Evolutionary conservation across 2,797 vertebrate genomes (phyloP).

Genomic region (Lerista edwardsae): DNA sequence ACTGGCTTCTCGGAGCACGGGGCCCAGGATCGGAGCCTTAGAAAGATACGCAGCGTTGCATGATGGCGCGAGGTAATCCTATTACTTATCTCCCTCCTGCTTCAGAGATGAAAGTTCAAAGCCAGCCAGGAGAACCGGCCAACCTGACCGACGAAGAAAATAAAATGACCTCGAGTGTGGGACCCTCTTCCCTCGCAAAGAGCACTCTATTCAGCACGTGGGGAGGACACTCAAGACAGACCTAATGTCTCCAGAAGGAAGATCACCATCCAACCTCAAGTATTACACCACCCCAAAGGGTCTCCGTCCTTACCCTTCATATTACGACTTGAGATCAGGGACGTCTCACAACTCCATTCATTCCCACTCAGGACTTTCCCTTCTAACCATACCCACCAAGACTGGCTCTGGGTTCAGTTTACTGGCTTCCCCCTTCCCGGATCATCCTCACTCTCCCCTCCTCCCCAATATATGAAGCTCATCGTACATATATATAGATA

Average conservation of each 20-base stretch:
- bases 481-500: conserved; percentile 73
- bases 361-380: neutral
- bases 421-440: conserved; percentile 68
- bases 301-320: conserved; percentile 3
- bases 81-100: neutral
- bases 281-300: neutral
- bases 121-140: neutral
- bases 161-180: neutral
- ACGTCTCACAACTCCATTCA: conserved; percentile 13
- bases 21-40: conserved; percentile 1
- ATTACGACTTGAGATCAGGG: rapidly evolving
- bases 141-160: neutral
- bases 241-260: conserved; percentile 21
- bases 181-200: neutral
- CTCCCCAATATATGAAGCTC: conserved; percentile 62
- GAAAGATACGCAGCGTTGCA: neutral
- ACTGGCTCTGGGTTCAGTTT: conserved; percentile 62
- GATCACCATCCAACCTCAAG: conserved; percentile 12
- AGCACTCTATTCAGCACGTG: neutral
- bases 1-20: neutral
- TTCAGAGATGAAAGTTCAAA: neutral
- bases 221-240: neutral
- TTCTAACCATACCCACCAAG: neutral
- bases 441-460: conserved; percentile 42
- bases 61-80: rapidly evolving